These are phyloP conservation scores for Lagopus leucura DNA, from an alignment of 2,113 vertebrate genomes.

Conservation along the genomic window DNA sequence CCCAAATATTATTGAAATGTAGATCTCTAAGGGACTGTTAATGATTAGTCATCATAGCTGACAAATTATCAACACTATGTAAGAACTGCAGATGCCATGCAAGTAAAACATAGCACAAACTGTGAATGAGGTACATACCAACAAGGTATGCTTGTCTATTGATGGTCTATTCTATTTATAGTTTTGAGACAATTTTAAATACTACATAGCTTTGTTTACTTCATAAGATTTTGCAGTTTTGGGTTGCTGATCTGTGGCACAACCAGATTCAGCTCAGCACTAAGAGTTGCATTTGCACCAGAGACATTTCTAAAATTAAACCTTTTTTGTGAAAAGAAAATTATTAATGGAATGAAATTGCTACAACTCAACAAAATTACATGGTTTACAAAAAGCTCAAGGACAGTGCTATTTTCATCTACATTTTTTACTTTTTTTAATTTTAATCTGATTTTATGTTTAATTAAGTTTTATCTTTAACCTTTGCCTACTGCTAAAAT, in stretches of 20 bases:
- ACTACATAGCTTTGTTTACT: neutral
- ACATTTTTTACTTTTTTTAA: neutral
- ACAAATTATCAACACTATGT: slow-evolving; percentile 3
- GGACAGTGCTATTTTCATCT: neutral
- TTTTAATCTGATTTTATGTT: neutral
- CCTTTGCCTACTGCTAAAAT: neutral
- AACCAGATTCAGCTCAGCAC: neutral
- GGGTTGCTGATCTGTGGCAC: neutral
- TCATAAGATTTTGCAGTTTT: neutral
- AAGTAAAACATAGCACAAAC: neutral
- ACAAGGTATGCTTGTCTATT: neutral
- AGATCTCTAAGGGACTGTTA: neutral
- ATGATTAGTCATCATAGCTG: neutral
- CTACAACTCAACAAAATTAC: neutral
- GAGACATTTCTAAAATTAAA: neutral
- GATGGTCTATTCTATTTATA: neutral
- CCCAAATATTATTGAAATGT: neutral
- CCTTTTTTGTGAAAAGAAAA: neutral
- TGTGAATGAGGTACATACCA: neutral
- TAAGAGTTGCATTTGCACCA: neutral
- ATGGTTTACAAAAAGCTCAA: neutral
- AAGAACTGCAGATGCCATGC: neutral
- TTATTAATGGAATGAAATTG: neutral
- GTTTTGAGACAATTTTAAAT: neutral
- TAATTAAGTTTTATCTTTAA: neutral